phyloP scores from a whole-genome alignment of 2,113 vertebrate species.

The Trinectes maculatus region DNA sequence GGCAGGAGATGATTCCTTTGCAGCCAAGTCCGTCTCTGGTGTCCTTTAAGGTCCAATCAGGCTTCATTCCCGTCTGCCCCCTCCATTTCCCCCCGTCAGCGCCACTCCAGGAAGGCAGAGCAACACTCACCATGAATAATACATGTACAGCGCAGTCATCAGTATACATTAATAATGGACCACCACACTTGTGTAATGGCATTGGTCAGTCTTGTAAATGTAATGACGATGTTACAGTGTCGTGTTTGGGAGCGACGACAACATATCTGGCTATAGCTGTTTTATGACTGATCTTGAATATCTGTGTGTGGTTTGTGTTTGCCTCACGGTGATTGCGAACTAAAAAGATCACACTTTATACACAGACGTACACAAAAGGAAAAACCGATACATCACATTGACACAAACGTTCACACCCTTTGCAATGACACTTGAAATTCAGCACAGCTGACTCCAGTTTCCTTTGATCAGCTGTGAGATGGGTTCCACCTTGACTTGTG shows the following conservation, averaged over 20 bases:
- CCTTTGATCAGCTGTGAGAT: no score
- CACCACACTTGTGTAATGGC: conserved; percentile 39
- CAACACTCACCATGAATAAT: conserved; percentile 59
- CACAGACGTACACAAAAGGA: no score
- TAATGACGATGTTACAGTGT: conserved; percentile 47
- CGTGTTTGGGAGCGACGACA: conserved; percentile 9
- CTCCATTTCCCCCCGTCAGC: conserved; percentile 54
- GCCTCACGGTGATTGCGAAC: no score
- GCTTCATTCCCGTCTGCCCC: conserved; percentile 49
- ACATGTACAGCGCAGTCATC: conserved; percentile 49
- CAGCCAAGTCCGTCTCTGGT: conserved; percentile 35
- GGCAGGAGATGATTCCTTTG: conserved; percentile 45
- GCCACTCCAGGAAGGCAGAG: conserved; percentile 42
- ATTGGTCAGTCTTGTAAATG: conserved; percentile 55
- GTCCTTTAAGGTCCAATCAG: conserved; percentile 47
- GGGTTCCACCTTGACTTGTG: no score
- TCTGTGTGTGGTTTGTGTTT: not conserved
- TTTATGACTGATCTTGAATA: conserved; percentile 14
- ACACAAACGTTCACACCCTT: no score
- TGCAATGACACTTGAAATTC: no score
- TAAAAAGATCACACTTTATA: no score
- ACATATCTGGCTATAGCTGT: conserved; percentile 14
- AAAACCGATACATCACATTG: no score
- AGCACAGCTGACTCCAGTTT: no score
- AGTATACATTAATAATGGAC: conserved; percentile 68